A percentile compares a stretch with the other conserved stretches of the same genome.
Conservation (phyloP, 64 coral and sea anemone species). For the Stylophora pistillata region DNA sequence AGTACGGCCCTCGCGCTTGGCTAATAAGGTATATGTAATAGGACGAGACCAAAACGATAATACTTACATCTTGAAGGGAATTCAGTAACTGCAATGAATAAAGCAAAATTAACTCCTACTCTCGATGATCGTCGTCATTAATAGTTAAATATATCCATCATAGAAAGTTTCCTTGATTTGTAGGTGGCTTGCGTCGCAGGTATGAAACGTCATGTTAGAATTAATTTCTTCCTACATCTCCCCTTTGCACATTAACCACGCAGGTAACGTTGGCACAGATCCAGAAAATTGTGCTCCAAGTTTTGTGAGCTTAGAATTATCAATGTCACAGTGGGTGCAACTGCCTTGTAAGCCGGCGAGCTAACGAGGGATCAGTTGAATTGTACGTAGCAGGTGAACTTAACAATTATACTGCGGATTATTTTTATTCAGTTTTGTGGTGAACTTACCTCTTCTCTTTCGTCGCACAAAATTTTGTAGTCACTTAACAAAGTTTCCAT, state of each 20-base stretch:
- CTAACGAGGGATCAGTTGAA: neutral
- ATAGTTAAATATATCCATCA: too few relatives aligned
- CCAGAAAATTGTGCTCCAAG: too few relatives aligned
- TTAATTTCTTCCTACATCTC: too few relatives aligned
- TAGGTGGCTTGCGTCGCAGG: too few relatives aligned
- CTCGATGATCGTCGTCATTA: neutral
- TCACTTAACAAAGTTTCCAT: constrained; percentile 73
- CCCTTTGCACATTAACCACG: too few relatives aligned
- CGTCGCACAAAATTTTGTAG: constrained; percentile 71
- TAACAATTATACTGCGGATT: neutral
- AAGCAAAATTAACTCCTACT: neutral
- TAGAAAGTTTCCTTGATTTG: too few relatives aligned
- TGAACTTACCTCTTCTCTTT: constrained; percentile 75
- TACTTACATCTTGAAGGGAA: constrained; percentile 89
- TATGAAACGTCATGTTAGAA: too few relatives aligned
- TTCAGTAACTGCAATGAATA: constrained; percentile 66
- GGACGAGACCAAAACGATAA: neutral
- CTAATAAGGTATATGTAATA: neutral
- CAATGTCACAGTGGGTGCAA: too few relatives aligned
- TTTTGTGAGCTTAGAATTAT: too few relatives aligned
- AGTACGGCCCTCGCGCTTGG: too few relatives aligned
- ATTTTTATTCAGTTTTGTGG: neutral
- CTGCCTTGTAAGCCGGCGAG: too few relatives aligned
- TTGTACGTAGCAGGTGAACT: neutral
- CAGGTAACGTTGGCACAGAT: too few relatives aligned